Percentiles rank a stretch among this genome's conserved stretches.
Conservation (phyloP, 2,888 invertebrate genomes). For the Protonemura montana region DNA sequence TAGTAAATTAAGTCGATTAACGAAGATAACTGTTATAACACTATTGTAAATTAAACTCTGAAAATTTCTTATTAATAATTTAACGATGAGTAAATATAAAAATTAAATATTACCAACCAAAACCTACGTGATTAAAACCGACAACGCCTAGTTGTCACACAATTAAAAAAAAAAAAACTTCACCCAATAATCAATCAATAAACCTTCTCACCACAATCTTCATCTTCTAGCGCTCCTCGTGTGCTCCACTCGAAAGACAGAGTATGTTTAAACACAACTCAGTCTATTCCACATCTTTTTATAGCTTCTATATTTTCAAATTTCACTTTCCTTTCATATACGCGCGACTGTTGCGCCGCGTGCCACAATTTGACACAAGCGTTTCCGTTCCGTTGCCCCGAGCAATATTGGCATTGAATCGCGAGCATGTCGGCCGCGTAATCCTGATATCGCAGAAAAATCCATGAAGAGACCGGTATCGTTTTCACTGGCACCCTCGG, state of each 20-base stretch:
- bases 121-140: not conserved
- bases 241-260: not conserved
- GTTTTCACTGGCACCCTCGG: not conserved
- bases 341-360: not conserved
- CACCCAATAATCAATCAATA: not conserved
- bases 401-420: not conserved
- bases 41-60: no score
- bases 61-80: not conserved
- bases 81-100: not conserved
- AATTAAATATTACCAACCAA: not conserved
- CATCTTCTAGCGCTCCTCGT: not conserved
- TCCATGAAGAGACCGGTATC: not conserved
- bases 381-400: not conserved
- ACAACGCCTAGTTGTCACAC: not conserved
- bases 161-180: no score
- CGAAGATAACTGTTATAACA: not conserved
- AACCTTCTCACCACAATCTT: not conserved
- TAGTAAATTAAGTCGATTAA: not conserved
- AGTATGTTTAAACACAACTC: not conserved
- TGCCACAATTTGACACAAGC: not conserved
- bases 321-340: not conserved
- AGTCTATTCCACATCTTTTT: not conserved
- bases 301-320: slow-evolving; percentile 7
- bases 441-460: not conserved
- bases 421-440: not conserved